phyloP scores from a whole-genome alignment of 2,797 vertebrate genomes.

The Periophthalmus magnuspinnatus region DNA sequence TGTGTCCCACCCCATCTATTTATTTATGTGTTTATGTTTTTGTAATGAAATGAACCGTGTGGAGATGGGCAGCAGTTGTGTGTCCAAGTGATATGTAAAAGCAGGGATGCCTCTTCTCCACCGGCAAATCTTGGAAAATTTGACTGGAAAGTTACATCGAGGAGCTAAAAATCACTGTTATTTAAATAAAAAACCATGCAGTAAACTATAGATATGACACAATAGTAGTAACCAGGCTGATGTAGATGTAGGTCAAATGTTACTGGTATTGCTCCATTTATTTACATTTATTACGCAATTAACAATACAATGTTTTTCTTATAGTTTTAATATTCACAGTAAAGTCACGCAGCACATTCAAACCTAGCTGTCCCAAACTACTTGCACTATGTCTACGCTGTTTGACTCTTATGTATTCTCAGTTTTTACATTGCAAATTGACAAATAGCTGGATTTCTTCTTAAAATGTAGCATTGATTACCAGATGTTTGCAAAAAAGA shows the following conservation, averaged over 20 bases:
- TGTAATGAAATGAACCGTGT: slow-evolving; percentile 33
- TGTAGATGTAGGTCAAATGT: too few species aligned
- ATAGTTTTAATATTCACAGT: neutral
- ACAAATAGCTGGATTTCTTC: too few species aligned
- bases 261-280: neutral
- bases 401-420: neutral
- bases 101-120: neutral
- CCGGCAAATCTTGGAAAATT: neutral
- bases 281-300: neutral
- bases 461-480: neutral
- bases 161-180: too few species aligned
- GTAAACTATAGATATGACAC: too few species aligned
- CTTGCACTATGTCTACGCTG: neutral
- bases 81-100: slow-evolving; percentile 20
- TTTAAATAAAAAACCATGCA: too few species aligned
- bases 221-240: too few species aligned
- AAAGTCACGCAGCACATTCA: too few species aligned
- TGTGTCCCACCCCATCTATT: slow-evolving; percentile 43
- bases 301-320: too few species aligned
- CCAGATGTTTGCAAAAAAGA: neutral
- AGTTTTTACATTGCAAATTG: neutral
- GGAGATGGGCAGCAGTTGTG: slow-evolving; percentile 31
- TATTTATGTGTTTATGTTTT: slow-evolving; percentile 17
- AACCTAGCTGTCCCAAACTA: too few species aligned
- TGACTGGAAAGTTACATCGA: neutral